These are phyloP conservation scores for Eupithecia abbreviata DNA, from an alignment of 2,888 invertebrate species.

Conservation along the genomic window DNA sequence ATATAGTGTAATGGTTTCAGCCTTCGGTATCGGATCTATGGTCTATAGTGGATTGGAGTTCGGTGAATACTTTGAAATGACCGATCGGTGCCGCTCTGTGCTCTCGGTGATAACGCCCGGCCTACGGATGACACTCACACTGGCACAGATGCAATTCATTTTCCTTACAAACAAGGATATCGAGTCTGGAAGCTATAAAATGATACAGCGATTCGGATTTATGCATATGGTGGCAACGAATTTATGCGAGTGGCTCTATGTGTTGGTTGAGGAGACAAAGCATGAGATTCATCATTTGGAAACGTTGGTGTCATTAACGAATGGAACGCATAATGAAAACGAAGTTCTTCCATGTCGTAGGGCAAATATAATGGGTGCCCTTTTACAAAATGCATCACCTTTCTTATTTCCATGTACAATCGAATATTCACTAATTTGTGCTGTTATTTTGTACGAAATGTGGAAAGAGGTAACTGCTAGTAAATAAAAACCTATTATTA, in stretches of 20 bases:
- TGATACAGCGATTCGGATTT: conserved; percentile 92
- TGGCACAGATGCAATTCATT: conserved; percentile 96
- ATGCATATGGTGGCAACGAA: conserved; percentile 98
- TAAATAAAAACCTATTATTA: background rate
- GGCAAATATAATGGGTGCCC: conserved; percentile 87
- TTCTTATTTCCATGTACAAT: conserved; percentile 95
- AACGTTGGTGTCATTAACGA: conserved; percentile 51
- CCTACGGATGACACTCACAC: conserved; percentile 91
- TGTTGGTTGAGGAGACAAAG: conserved; percentile 93
- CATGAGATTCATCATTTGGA: conserved; percentile 92
- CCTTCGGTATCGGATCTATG: conserved; percentile 87
- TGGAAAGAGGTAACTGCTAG: conserved; percentile 89
- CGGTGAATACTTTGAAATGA: conserved; percentile 90
- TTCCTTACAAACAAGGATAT: conserved; percentile 92
- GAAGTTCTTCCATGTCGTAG: conserved; percentile 78
- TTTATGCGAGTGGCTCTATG: conserved; percentile 95
- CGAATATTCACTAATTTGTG: conserved; percentile 95
- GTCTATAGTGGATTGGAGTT: conserved; percentile 89
- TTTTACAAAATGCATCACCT: conserved; percentile 88
- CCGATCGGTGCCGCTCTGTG: conserved; percentile 86
- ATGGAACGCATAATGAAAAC: conserved; percentile 52
- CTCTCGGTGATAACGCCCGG: conserved; percentile 91
- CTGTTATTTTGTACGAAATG: conserved; percentile 94
- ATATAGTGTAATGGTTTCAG: conserved; percentile 52
- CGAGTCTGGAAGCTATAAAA: conserved; percentile 85